phyloP scores from a whole-genome alignment of 2,888 invertebrate species.

The Ophion slaviceki region DNA sequence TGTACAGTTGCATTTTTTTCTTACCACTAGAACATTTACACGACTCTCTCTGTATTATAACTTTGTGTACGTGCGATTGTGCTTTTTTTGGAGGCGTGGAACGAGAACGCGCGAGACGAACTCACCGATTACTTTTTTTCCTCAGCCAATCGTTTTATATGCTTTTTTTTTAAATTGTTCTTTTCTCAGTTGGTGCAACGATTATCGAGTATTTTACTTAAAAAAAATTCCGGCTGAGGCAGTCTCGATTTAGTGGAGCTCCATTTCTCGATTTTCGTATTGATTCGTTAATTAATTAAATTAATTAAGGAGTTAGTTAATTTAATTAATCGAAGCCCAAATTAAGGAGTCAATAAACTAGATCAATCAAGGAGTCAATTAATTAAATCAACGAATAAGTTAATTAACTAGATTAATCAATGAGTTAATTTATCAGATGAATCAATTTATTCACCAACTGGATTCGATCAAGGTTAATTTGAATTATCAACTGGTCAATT shows the following conservation, averaged over 20 bases:
- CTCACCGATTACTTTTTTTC: slow-evolving; percentile 32
- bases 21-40: slow-evolving; percentile 25
- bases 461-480: no score
- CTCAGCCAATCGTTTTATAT: background rate
- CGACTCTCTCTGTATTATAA: slow-evolving; percentile 22
- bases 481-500: no score
- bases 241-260: background rate
- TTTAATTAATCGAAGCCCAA: no score
- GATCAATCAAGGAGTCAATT: background rate
- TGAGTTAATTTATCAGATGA: background rate
- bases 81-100: slow-evolving; percentile 27
- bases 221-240: background rate
- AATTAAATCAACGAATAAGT: background rate
- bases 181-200: background rate
- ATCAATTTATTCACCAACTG: background rate
- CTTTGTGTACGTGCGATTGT: slow-evolving; percentile 28
- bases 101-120: background rate
- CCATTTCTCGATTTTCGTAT: background rate
- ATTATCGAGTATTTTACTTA: background rate
- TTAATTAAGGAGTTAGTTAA: no score
- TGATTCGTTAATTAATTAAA: no score
- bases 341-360: background rate
- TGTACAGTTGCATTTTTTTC: slow-evolving; percentile 58
- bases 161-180: background rate
- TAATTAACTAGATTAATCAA: background rate